Conservation (phyloP, 1,140 invertebrate species). For the Choristoneura fumiferana region DNA sequence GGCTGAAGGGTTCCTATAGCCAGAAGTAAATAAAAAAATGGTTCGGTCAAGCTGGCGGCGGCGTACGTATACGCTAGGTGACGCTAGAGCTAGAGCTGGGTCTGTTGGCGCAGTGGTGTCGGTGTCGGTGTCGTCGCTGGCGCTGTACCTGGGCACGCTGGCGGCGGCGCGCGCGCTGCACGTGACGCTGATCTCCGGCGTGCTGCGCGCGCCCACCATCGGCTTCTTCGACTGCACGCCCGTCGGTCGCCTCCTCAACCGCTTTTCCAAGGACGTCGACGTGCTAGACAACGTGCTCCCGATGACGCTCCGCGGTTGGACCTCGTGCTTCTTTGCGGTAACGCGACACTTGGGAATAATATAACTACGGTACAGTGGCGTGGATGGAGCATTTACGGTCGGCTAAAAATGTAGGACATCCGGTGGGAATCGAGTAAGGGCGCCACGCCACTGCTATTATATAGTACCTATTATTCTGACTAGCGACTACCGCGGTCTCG, state of each 20-base stretch:
- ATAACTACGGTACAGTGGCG: too few relatives aligned
- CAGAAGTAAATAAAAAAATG: too few relatives aligned
- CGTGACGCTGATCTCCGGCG: constrained; percentile 82
- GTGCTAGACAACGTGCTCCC: constrained; percentile 87
- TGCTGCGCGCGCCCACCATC: constrained; percentile 84
- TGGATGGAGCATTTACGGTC: too few relatives aligned
- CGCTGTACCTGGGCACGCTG: constrained; percentile 84
- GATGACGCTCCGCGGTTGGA: constrained; percentile 84
- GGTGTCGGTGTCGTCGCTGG: constrained; percentile 84
- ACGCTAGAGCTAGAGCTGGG: constrained; percentile 9
- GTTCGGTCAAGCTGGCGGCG: too few relatives aligned
- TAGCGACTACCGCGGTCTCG: too few relatives aligned
- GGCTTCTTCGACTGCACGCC: constrained; percentile 94
- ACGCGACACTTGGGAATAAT: neutral
- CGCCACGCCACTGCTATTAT: too few relatives aligned
- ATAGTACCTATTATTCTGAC: too few relatives aligned
- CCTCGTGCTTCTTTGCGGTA: constrained; percentile 86
- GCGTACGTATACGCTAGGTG: too few relatives aligned
- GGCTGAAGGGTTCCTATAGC: too few relatives aligned
- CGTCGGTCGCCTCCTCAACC: constrained; percentile 89
- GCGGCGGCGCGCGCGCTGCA: constrained; percentile 85
- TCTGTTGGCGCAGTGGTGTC: constrained; percentile 80
- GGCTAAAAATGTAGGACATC: too few relatives aligned
- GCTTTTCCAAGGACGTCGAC: constrained; percentile 92
- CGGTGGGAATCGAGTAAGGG: too few relatives aligned